Evolutionary conservation across 2,888 invertebrate species (phyloP), one percentile per base, ranked within the genome.

Genomic region (Rhogogaster chlorosoma): DNA sequence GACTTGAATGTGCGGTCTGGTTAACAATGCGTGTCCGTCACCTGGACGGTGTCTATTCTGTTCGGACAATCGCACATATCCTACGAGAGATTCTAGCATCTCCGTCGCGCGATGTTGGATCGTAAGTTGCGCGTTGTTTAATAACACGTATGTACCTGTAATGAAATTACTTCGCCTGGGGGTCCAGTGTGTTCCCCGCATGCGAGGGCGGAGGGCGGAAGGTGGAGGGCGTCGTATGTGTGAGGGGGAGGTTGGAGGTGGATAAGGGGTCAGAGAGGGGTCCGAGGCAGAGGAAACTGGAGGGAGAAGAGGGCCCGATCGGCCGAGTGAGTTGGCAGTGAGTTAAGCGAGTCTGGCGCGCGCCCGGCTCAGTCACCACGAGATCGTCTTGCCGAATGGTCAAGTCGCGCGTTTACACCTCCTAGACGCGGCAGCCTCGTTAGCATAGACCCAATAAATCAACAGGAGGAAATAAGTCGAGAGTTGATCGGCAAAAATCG

Each of bases 341-440:
- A 90, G 91, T 91, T 89, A 90, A 88, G 88, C 89, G 89, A 92
- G 91, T 91, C 92, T 91, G 92, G 90, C 90, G 89, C 91, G 91
- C 89, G 90, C 90, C 90, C 90, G 91, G 91, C 92, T 93, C 93
- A 93, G 93, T 93, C 92, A 92, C 89, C 92, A 93, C 93, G 92
- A 93, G 93, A 93, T 93, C 93, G 93, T 92, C 93, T 91, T 93
- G 91, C 92, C 90, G 93, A 92, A 93, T 93, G 93, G 93, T 93
- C 92, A 91, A 90, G 64, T 89, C 91, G 91, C 89, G 91, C 89
- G 57, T 80, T 80, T 61, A 32, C 80, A 86, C 86, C 86, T 87
- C 86, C 15, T 32, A 29, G 77, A 57, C 61, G 22, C 29, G 3
- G 12, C 36, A 32, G 77, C 49, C 29, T 32, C 80, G 80, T 61